Evolutionary conservation across 2,888 invertebrate species (phyloP), one percentile per base, ranked within the genome.

Genomic region (Odontothrips loti): DNA sequence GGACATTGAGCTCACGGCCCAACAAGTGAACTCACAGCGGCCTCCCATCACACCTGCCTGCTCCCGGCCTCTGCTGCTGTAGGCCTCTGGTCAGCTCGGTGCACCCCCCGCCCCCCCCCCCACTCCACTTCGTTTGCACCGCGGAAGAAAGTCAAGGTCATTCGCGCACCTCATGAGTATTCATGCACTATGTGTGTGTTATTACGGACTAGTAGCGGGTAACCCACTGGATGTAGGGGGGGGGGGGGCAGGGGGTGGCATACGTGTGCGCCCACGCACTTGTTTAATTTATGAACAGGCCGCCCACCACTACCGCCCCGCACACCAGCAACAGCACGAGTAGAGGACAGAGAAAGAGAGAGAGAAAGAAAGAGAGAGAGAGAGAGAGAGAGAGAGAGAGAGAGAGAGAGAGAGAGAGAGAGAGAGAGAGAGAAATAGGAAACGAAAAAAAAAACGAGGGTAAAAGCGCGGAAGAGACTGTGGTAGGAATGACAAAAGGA

Each of bases 341-440:
- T 83, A 84, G 85, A 85, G 84, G 68, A 23, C 23, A 8, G 68
- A n/a, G 23, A 23, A 8, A 23, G 23, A 23, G 68, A 23, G 63
- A 20, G 63, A n/a, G 68, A 23, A 23, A 23, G 23, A 58, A 17
- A 58, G 58, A 58, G 58, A 58, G 34, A 43, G 34, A 43, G 34
- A 43, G 34, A 43, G 34, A 2, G 6, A 43, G 58, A 15, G 15
- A 10, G 51, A 51, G 48, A 15, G 15, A 48, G 51, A 17, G 51
- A 17, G 17, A 4, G 51, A 51, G 51, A 51, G n/a, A n/a, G n/a
- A 82, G 83, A 81, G 82, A 83, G 83, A 78, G 78, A 78, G 83
- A 84, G 85, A 85, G 84, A 82, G 82, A 82, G 80, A 82, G 82
- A 82, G 83, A 9, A 9, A 63, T 9, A 17, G 9, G 9, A 17